Evolutionary conservation across 2,888 invertebrate species (phyloP).

Genomic region (Ferrisia virgata): DNA sequence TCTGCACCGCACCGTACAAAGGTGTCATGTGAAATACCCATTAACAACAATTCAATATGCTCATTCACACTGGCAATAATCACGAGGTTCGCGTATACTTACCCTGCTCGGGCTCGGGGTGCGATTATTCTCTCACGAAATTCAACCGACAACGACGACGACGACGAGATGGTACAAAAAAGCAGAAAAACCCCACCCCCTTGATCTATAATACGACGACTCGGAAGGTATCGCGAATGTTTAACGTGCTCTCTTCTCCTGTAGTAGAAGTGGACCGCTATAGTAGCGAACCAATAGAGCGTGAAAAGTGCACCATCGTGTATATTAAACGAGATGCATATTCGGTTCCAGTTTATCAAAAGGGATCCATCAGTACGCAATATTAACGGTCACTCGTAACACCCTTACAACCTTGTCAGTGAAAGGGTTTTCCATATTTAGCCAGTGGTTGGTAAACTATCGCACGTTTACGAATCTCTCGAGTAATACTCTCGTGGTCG

Average conservation of each 20-base stretch:
- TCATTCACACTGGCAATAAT: not conserved
- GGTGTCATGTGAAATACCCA: not conserved
- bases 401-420: not conserved
- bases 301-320: constrained; percentile 35
- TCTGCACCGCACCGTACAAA: not conserved
- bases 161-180: too few species aligned
- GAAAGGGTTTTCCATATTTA: constrained; percentile 27
- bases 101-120: not conserved
- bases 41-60: not conserved
- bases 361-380: constrained; percentile 36
- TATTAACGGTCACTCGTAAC: constrained; percentile 36
- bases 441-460: not conserved
- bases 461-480: not conserved
- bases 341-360: constrained; percentile 21
- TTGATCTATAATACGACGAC: too few species aligned
- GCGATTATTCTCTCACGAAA: not conserved
- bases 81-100: not conserved
- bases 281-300: constrained; percentile 35
- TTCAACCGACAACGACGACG: too few species aligned
- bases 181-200: not conserved
- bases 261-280: not conserved
- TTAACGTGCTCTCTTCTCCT: too few species aligned
- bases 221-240: constrained; percentile 6
- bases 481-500: not conserved
- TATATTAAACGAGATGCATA: constrained; percentile 19